Base-by-base conservation (phyloP, 2,113 vertebrate genomes). In the Etheostoma cragini region DNA sequence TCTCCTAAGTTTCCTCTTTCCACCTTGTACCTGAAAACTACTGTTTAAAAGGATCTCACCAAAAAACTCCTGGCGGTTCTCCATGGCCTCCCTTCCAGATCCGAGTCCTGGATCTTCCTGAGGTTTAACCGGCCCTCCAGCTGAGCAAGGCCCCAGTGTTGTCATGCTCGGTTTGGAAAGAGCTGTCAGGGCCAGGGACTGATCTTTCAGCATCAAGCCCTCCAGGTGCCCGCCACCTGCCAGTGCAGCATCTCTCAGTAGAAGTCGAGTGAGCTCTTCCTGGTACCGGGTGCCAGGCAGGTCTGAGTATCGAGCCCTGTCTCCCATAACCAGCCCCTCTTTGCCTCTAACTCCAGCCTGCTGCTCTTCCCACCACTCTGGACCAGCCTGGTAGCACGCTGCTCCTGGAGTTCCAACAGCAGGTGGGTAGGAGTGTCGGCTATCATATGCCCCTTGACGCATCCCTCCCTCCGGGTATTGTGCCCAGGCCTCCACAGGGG, bases 351-450 rank as follows among this genome's bases (percentile, higher is more conserved):
- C 13, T 1, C 85, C 87, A 0, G 76, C 77, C n/a, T 85, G 82
- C 58, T 90, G 91, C 62, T 94, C 94, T 1, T 83, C 92, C 95
- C 92, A 94, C 94, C 94, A 94, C 54, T 94, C 94, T 0, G 89
- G 88, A 1, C 91, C 90, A 0, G 84, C 85, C 61, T 68, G 90
- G 89, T 92, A 92, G 68, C 92, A 92, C 0, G 90, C 90, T 0
- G 93, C 93, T 0, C 93, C 94, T 0, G 95, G 95, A 65, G 95
- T 95, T 50, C 96, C 96, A 2, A 96, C 87, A 0, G 96, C 96
- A 0, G 96, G 96, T 0, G 96, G 96, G 81, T 97, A 97, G 0
- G 96, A 96, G 89, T 97, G 96, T 5, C 96, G 95, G 82, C 94
- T 96, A 24, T 97, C 96, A 7, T 97, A 92, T 26, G 90, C 68